Evolutionary conservation across 1,140 invertebrate genomes (phyloP).

Genomic region (Ericerus pela): DNA sequence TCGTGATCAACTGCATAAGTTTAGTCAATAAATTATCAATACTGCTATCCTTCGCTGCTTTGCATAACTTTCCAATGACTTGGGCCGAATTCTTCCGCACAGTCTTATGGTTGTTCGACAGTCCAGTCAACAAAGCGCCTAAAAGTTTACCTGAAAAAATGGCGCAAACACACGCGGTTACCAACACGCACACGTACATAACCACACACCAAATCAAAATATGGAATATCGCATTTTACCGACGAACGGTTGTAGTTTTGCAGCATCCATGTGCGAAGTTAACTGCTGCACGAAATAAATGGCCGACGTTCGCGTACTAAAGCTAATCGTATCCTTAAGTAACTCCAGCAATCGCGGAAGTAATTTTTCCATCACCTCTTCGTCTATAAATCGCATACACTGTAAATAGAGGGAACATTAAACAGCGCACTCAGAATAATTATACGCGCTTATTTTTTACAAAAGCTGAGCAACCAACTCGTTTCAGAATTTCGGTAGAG

Average conservation of each 20-base stretch:
- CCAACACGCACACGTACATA: too few species aligned
- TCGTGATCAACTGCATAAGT: slow-evolving; percentile 61
- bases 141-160: slow-evolving; percentile 54
- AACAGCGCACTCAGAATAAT: not conserved
- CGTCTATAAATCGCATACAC: slow-evolving; percentile 72
- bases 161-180: slow-evolving; percentile 7
- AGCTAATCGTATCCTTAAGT: slow-evolving; percentile 57
- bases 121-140: slow-evolving; percentile 53
- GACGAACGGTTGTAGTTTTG: slow-evolving; percentile 42
- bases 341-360: slow-evolving; percentile 66
- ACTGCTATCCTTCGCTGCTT: slow-evolving; percentile 67
- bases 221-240: slow-evolving; percentile 35
- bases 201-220: too few species aligned
- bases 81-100: slow-evolving; percentile 67
- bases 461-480: not conserved
- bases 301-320: slow-evolving; percentile 71
- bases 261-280: slow-evolving; percentile 39
- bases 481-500: slow-evolving; percentile 72
- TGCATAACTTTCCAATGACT: slow-evolving; percentile 67
- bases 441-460: not conserved
- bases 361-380: slow-evolving; percentile 54
- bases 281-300: slow-evolving; percentile 67
- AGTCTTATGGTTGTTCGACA: slow-evolving; percentile 64
- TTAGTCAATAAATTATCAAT: slow-evolving; percentile 70
- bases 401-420: slow-evolving; percentile 27